A percentile compares a stretch with the other conserved stretches of the same genome.
These are phyloP conservation scores for Spondyliosoma cantharus DNA, from an alignment of 2,797 vertebrate genomes.

Conservation along the genomic window DNA sequence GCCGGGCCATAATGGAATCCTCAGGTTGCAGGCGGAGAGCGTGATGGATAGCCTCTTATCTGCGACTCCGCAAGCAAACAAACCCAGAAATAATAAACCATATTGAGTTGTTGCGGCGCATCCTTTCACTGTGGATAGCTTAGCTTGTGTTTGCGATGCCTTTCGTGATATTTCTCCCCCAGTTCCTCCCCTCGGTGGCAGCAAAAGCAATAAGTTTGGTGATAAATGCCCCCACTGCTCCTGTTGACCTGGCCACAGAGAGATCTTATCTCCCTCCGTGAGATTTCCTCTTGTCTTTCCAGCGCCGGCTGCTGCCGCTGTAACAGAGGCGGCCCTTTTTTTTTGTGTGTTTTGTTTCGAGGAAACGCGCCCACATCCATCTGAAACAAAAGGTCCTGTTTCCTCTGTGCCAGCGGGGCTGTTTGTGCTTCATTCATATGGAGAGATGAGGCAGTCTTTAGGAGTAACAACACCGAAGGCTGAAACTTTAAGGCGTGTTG, in stretches of 20 bases:
- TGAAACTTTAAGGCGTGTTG: neutral
- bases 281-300: conserved; percentile 36
- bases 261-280: conserved; percentile 40
- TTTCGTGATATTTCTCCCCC: conserved; percentile 47
- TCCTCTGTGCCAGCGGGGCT: conserved; percentile 9
- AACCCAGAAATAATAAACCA: conserved; percentile 74
- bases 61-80: conserved; percentile 53
- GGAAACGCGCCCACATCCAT: conserved; percentile 20
- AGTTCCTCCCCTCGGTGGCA: conserved; percentile 22
- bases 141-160: conserved; percentile 51
- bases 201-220: conserved; percentile 65
- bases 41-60: conserved; percentile 80
- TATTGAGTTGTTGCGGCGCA: conserved; percentile 62
- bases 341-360: conserved; percentile 20
- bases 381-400: conserved; percentile 16
- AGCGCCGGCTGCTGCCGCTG: conserved; percentile 13
- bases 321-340: conserved; percentile 28
- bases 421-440: neutral
- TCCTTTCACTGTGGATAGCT: conserved; percentile 51
- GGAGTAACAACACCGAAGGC: neutral
- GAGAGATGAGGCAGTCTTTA: neutral
- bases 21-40: conserved; percentile 61
- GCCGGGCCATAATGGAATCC: conserved; percentile 75
- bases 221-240: conserved; percentile 51
- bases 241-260: conserved; percentile 46